A percentile compares a stretch with the other conserved stretches of the same genome.
These are phyloP conservation scores for Syrista parreyssii DNA, from an alignment of 2,888 invertebrate genomes.

Conservation along the genomic window DNA sequence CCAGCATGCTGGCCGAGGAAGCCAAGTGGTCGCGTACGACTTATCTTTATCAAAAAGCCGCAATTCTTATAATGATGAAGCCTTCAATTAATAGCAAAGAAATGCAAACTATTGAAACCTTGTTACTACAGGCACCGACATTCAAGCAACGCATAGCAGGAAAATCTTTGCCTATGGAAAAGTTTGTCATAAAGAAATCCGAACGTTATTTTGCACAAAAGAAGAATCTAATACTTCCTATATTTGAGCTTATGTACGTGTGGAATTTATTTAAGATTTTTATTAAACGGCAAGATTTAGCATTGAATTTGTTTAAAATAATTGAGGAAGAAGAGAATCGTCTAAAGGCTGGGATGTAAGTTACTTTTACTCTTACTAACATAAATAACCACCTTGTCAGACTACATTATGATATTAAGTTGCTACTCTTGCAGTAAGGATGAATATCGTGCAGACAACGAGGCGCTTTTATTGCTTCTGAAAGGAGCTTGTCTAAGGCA, in stretches of 20 bases:
- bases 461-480: constrained; percentile 79
- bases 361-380: constrained; percentile 18
- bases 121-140: constrained; percentile 83
- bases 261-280: constrained; percentile 93
- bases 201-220: constrained; percentile 82
- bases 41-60: constrained; percentile 90
- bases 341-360: constrained; percentile 47
- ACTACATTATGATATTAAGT: not conserved
- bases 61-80: constrained; percentile 80
- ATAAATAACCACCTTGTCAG: not conserved
- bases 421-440: constrained; percentile 45
- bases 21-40: constrained; percentile 94
- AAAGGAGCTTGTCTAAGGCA: constrained; percentile 87
- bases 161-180: constrained; percentile 96
- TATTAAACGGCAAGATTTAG: constrained; percentile 75
- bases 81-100: constrained; percentile 68
- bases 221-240: constrained; percentile 81
- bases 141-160: constrained; percentile 93
- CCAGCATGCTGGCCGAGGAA: constrained; percentile 77
- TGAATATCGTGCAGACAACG: constrained; percentile 77
- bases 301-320: constrained; percentile 73
- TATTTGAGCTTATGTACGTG: constrained; percentile 87
- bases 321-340: constrained; percentile 69
- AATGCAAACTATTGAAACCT: constrained; percentile 70
- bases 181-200: constrained; percentile 90